Evolutionary conservation across 2,888 invertebrate genomes (phyloP), one percentile per base, ranked within the genome.

Genomic region (Sipha maydis): DNA sequence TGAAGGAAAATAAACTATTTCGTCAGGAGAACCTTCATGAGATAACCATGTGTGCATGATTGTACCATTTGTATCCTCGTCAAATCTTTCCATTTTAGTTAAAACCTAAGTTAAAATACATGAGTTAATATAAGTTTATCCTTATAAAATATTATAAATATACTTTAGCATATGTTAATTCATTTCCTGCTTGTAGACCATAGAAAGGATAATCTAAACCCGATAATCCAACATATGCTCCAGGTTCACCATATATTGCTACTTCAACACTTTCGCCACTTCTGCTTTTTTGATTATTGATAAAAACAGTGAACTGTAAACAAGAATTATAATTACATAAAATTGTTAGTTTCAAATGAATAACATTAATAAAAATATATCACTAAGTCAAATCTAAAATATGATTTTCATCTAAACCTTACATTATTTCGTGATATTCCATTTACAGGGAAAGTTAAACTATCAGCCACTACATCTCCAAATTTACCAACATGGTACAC

Each of bases 401-500:
- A 61, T 61, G 1, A 48, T 31, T 2, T 31, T 38, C 41, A 85
- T 61, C 9, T 25, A 7, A 80, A 54, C 34, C 92, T 92, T 91
- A 96, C 96, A 91, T 98, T 97, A 92, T 99, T 98, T 89, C 97
- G 93, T 1, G 97, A 96, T 90, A 98, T 97, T 89, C 98, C 98
- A 92, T 98, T 97, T 48, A 99, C 98, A 0, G 98, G 97, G 93
- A 98, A 98, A n/a, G 98, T 98, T 89, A 99, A 93, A 89, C 97
- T 96, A 93, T 99, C 99, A 0, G 97, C 97, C 0, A 98, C 94
- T 82, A 98, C 95, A 91, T 96, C 96, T 0, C 97, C 97, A 80
- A 92, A 92, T 19, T 95, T 95, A 9, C 95, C 95, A 0, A 97
- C 94, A 92, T 96, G 95, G 94, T 98, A 99, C 82, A 97, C 97